Evolutionary conservation across 2,797 vertebrate species (phyloP).

Genomic region (Falco novaeseelandiae): DNA sequence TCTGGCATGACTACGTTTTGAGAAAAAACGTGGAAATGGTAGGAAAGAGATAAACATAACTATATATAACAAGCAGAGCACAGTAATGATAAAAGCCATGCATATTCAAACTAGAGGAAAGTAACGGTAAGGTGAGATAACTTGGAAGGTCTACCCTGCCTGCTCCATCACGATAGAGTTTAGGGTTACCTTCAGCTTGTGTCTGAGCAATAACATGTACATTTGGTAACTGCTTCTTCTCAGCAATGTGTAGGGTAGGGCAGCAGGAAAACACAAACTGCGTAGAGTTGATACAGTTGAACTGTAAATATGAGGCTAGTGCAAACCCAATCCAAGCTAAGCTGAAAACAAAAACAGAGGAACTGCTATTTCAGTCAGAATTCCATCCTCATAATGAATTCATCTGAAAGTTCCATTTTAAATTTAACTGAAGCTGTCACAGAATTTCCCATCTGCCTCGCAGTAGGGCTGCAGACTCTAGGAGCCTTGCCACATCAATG

Average conservation of each 20-base stretch:
- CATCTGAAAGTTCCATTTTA: not conserved
- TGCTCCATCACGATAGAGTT: not conserved
- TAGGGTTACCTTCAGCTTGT: not conserved
- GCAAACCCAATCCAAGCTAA: not conserved
- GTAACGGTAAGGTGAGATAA: not conserved
- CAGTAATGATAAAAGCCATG: not conserved
- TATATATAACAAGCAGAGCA: not conserved
- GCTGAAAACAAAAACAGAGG: constrained; percentile 27
- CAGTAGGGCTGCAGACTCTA: not conserved
- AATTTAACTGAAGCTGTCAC: constrained; percentile 13
- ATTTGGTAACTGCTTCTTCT: not conserved
- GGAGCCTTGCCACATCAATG: not conserved
- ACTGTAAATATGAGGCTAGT: constrained; percentile 6
- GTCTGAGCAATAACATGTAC: not conserved
- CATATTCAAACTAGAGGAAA: not conserved
- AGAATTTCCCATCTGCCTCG: constrained; percentile 42
- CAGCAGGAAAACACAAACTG: not conserved
- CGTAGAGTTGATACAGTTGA: not conserved
- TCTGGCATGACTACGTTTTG: not conserved
- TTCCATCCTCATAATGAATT: constrained; percentile 2
- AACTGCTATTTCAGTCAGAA: not conserved
- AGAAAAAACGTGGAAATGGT: constrained; percentile 4
- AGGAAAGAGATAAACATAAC: not conserved
- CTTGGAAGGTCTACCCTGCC: not conserved
- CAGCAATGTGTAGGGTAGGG: not conserved